Base-by-base conservation (phyloP, 2,797 vertebrate species). In the Sebastiscus tertius region DNA sequence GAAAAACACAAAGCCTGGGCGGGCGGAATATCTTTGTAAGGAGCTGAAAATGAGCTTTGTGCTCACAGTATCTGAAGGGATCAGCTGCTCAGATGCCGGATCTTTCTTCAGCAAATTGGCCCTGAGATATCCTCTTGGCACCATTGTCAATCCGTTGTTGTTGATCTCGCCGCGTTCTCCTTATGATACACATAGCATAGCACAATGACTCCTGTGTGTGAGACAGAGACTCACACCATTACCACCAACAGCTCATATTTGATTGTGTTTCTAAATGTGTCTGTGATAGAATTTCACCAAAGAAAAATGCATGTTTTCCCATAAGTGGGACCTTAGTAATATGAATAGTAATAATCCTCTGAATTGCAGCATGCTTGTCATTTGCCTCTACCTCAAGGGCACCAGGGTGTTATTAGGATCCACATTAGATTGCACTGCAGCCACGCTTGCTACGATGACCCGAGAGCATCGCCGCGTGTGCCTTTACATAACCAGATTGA, bases 61-160 rank as follows among this genome's bases (percentile, higher is more conserved):
- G 74, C 64, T 87, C 77, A 46, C 42, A 46, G 84, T 88, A 87
- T 91, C 88, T 88, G 81, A 79, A 81, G 78, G 81, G 87, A 94
- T 94, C 92, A 92, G 84, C 83, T 80, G 89, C 83, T 88, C 87
- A 82, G 80, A 89, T 75, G 69, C 83, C 52, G 59, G 75, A 91
- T 92, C 87, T 86, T 83, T 88, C 81, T 86, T 65, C 77, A 54
- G 74, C 63, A 93, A 92, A 93, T 91, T 91, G 87, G 86, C 78
- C 89, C 80, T 85, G 79, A 87, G 80, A 87, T 88, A 82, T 91
- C 84, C 89, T 89, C 72, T 82, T 65, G 73, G 88, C 82, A 76
- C 79, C 62, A n/a, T 75, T 83, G 88, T 87, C 80, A 88, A 84
- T 90, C 77, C 61, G 22, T 78, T 75, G 81, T 83, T 84, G 87